Evolutionary conservation across 2,113 vertebrate species (phyloP).

Genomic region (Uria lomvia): DNA sequence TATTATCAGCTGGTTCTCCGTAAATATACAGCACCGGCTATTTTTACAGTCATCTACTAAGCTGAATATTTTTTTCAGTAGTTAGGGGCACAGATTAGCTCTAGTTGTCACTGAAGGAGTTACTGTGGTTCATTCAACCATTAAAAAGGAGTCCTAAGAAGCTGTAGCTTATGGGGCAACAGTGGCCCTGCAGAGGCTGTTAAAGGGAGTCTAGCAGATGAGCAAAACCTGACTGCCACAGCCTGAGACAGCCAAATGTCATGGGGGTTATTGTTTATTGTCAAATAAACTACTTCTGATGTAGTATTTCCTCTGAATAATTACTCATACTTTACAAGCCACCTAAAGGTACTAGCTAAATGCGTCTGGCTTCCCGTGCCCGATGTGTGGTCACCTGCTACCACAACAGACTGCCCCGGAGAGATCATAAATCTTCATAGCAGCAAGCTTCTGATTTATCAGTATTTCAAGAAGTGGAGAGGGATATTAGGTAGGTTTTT

Average conservation of each 20-base stretch:
- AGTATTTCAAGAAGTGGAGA: background rate
- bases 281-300: background rate
- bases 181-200: background rate
- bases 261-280: background rate
- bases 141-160: background rate
- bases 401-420: background rate
- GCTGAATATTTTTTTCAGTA: background rate
- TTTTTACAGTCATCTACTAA: background rate
- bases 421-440: background rate
- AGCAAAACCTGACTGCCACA: background rate
- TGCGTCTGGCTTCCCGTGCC: background rate
- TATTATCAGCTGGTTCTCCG: background rate
- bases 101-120: background rate
- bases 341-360: background rate
- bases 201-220: background rate
- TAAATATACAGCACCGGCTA: background rate
- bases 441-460: background rate
- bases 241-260: background rate
- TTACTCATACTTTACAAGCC: background rate
- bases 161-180: background rate
- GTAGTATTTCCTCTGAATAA: slow-evolving; percentile 6
- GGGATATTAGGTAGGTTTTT: background rate
- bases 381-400: background rate
- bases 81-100: background rate
- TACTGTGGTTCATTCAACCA: background rate